phyloP scores from a whole-genome alignment of 2,113 vertebrate species.

The Syngnathus scovelli region DNA sequence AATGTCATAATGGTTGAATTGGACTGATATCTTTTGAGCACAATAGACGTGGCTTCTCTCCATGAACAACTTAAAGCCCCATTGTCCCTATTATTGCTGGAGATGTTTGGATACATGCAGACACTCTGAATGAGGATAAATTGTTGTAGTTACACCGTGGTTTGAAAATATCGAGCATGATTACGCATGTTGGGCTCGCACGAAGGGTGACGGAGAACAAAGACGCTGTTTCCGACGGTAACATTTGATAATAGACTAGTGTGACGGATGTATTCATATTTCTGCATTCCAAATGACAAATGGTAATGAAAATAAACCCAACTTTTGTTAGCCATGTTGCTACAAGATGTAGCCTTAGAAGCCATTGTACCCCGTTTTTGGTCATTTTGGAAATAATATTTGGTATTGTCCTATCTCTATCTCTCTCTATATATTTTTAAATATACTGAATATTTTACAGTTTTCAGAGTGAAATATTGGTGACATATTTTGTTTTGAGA shows the following conservation, averaged over 20 bases:
- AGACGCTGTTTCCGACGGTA: too few relatives aligned
- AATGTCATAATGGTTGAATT: slow-evolving; percentile 75
- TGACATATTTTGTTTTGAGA: too few relatives aligned
- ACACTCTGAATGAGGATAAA: slow-evolving; percentile 68
- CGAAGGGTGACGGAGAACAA: slow-evolving; percentile 53
- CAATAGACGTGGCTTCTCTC: slow-evolving; percentile 73
- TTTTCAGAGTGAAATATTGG: too few relatives aligned
- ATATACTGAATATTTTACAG: too few relatives aligned
- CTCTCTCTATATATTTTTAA: too few relatives aligned
- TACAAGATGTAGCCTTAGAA: neutral
- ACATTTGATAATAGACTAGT: neutral
- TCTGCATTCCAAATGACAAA: neutral
- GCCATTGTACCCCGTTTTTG: too few relatives aligned
- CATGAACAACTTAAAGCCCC: slow-evolving; percentile 69
- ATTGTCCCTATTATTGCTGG: slow-evolving; percentile 71
- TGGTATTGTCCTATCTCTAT: too few relatives aligned
- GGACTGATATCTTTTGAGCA: slow-evolving; percentile 73
- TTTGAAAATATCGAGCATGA: slow-evolving; percentile 76
- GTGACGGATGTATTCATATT: neutral
- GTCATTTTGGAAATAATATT: too few relatives aligned
- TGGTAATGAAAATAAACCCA: neutral
- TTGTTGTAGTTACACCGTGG: slow-evolving; percentile 70
- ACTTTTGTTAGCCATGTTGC: neutral
- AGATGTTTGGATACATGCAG: slow-evolving; percentile 73
- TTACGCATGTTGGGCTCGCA: slow-evolving; percentile 62